Base-by-base conservation (phyloP, 2,113 vertebrate species). In the Micromys minutus region DNA sequence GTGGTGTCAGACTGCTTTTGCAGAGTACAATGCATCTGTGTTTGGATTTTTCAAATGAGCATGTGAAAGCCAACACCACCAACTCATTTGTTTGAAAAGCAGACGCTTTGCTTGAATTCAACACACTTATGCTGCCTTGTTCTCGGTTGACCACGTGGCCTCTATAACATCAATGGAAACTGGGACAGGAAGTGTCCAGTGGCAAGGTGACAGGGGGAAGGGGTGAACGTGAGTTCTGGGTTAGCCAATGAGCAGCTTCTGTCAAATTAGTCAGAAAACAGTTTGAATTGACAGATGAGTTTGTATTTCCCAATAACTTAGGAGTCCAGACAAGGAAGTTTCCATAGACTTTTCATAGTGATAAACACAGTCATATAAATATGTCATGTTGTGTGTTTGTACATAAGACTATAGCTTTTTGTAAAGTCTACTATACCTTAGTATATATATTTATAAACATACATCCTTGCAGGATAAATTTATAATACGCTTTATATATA, bases 31-130 rank as follows among this genome's bases (percentile, higher is more conserved):
- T 10, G 59, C 85, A 94, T 91, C 84, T 97, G 97, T 97, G 97
- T 89, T 98, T 98, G 94, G 22, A 87, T 86, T 97, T 98, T 98
- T 98, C 88, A 97, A 98, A 98, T 98, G 98, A 98, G 98, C 95
- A 97, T 92, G 98, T 98, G 50, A 84, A 36, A 67, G 5, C 26
- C 29, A 22, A 52, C 67, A 59, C 42, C 24, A 52, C 69, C 69
- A 55, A n/a, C 26, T 42, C 12, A 19, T 50, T 80, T 55, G 47
- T 45, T 65, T 13, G 45, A 55, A 87, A 94, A 92, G 24, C 24
- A 61, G 67, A 93, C 74, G 11, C 24, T 89, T 89, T 92, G 42
- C 47, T 50, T 1, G 21, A 22, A 50, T 47, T 8, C 55, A 71
- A 36, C 13, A 77, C 15, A n/a, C 24, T 36, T 77, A 34, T 15